Base-by-base conservation (phyloP, 2,888 invertebrate species). In the Cryptops parisi region DNA sequence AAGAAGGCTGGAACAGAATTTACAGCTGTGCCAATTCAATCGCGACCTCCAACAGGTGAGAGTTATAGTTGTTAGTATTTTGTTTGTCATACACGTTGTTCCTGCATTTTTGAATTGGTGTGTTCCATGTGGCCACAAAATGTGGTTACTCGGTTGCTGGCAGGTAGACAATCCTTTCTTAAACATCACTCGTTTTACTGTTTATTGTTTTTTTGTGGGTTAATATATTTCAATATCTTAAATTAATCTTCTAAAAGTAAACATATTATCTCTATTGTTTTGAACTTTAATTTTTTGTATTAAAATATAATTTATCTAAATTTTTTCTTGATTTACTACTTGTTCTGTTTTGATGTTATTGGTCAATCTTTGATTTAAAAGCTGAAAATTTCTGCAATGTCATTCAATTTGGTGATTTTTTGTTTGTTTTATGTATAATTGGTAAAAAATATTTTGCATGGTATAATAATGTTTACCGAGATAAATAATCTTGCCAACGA, bases 21-120 rank as follows among this genome's bases (percentile, higher is more conserved):
- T 74, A 46, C 78, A 80, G 61, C 68, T 78, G 55, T 77, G 79
- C 61, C 77, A 79, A 62, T 81, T 82, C 64, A 76, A 80, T 64
- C 75, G 76, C 54, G 82, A 82, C 65, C 72, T 84, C 27, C 65
- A 65, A 65, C 67, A 67, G 65, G 70, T 69, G 58, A 52, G 53
- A 46, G 26, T 23, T 33, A 33, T 33, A 33, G 6, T 15, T 9
- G 15, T 33, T 33, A 15, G 6, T 15, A 33, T 33, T 6, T 33
- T 9, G 6, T 33, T 33, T 15, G 9, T 33, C 9, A 9, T 9
- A 33, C 15, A 33, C 33, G 15, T 6, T 33, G 6, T 33, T 15
- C 33, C 15, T 33, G 33, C 33, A 33, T 33, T 33, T 33, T 33
- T 6, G 15, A 33, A 46, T 46, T 15, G n/a, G 12, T 2, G 2